phyloP scores from a whole-genome alignment of 2,113 vertebrate species.

The Muntiacus muntjak region DNA sequence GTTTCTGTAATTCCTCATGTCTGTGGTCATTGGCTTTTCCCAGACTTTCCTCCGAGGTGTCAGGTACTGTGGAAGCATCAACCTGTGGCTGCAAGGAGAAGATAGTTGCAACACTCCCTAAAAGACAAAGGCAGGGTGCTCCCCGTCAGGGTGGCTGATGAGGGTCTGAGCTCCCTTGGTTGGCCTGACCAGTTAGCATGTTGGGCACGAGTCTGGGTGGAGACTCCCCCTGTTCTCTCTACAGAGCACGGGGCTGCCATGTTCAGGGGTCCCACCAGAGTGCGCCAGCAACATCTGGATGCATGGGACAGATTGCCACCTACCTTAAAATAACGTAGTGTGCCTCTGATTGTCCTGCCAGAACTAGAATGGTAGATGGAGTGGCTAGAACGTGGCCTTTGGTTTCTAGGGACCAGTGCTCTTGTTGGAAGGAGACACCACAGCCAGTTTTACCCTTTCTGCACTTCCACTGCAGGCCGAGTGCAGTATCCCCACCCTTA shows the following conservation, averaged over 20 bases:
- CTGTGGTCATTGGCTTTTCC: not conserved
- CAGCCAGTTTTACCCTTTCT: not conserved
- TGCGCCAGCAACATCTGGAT: not conserved
- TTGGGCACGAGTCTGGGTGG: too few species aligned
- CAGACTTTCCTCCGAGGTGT: not conserved
- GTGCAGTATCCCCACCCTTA: fast-evolving
- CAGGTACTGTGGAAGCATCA: not conserved
- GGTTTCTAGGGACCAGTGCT: conserved; percentile 55
- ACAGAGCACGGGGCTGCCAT: not conserved
- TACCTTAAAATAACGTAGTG: conserved; percentile 53
- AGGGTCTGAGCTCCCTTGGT: not conserved
- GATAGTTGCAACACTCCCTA: not conserved
- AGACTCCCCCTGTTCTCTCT: not conserved
- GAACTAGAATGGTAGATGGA: conserved; percentile 63
- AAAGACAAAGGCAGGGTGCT: not conserved
- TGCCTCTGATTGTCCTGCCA: conserved; percentile 49
- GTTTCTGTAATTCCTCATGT: not conserved
- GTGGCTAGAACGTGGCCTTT: conserved; percentile 49
- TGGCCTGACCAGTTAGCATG: not conserved
- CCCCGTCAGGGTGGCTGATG: not conserved
- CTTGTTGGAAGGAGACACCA: not conserved
- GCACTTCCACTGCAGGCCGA: not conserved
- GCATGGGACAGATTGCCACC: conserved; percentile 48
- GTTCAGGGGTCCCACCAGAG: not conserved
- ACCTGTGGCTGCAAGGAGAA: not conserved